A percentile compares a stretch with the other conserved stretches of the same genome.
These are phyloP conservation scores for Colossoma macropomum DNA, from an alignment of 2,113 vertebrate species.

Conservation along the genomic window DNA sequence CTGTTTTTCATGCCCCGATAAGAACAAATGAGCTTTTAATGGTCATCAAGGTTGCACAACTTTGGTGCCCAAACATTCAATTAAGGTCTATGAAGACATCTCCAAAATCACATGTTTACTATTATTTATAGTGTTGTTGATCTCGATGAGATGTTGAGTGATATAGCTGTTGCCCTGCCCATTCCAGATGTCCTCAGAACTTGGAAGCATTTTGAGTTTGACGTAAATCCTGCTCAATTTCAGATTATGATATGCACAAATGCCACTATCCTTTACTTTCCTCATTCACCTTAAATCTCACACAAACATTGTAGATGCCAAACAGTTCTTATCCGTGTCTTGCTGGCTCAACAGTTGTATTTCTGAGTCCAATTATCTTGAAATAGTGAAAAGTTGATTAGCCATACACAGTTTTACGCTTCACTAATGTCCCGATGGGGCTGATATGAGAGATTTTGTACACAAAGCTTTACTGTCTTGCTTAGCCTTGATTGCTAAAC, in stretches of 20 bases:
- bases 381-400: constrained; percentile 37
- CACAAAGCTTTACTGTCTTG: constrained; percentile 36
- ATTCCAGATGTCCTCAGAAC: constrained; percentile 22
- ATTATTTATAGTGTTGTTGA: constrained; percentile 14
- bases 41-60: constrained; percentile 10
- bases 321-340: constrained; percentile 25
- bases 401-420: constrained; percentile 22
- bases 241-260: constrained; percentile 37
- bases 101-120: neutral
- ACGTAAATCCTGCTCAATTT: constrained; percentile 35
- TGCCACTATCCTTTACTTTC: constrained; percentile 37
- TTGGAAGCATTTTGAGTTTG: constrained; percentile 37
- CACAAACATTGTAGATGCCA: constrained; percentile 38
- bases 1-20: constrained; percentile 20
- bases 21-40: constrained; percentile 43
- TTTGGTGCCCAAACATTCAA: constrained; percentile 16
- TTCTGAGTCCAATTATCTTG: constrained; percentile 18
- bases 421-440: constrained; percentile 9
- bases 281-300: constrained; percentile 22
- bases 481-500: neutral
- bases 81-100: constrained; percentile 21
- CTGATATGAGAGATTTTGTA: constrained; percentile 17
- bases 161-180: constrained; percentile 17
- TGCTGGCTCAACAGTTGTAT: constrained; percentile 14
- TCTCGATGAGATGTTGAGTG: constrained; percentile 5